Evolutionary conservation across 2,113 vertebrate species (phyloP).

Genomic region (Australoheros scitulus): DNA sequence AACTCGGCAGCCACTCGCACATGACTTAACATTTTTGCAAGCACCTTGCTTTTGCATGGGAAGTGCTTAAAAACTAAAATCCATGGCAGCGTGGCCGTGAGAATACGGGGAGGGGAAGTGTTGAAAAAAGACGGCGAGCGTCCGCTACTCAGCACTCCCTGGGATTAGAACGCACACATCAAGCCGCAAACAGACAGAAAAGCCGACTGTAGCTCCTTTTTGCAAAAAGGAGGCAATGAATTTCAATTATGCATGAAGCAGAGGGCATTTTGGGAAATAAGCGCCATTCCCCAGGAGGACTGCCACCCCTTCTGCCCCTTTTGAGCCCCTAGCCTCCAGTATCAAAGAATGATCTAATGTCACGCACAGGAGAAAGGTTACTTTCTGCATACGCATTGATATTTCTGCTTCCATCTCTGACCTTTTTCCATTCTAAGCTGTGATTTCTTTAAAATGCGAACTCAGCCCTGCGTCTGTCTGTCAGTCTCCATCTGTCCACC

Average conservation of each 20-base stretch:
- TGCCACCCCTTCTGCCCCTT: background rate
- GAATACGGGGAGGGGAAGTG: constrained; percentile 5
- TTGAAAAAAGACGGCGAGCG: background rate
- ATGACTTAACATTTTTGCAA: constrained; percentile 65
- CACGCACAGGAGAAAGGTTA: constrained; percentile 80
- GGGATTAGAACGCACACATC: constrained; percentile 59
- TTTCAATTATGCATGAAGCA: constrained; percentile 77
- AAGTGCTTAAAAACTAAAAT: constrained; percentile 63
- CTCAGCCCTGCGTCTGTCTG: constrained; percentile 25
- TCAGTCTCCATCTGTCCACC: constrained; percentile 14
- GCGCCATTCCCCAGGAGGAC: constrained; percentile 44
- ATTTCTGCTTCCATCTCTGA: constrained; percentile 76
- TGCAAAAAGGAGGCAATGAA: constrained; percentile 63
- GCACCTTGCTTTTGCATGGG: constrained; percentile 64
- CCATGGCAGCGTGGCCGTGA: constrained; percentile 33
- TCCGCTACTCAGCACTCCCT: constrained; percentile 61
- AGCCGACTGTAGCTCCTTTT: constrained; percentile 64
- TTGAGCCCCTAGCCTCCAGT: constrained; percentile 38
- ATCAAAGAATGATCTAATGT: constrained; percentile 80
- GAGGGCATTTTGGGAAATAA: constrained; percentile 74
- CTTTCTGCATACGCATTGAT: constrained; percentile 77
- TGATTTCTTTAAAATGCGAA: constrained; percentile 52
- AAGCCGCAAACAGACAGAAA: constrained; percentile 58
- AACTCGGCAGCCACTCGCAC: constrained; percentile 51
- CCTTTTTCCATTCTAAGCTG: constrained; percentile 70